These are phyloP conservation scores for Sarcophilus harrisii DNA, from an alignment of 2,797 vertebrate species.

Conservation along the genomic window DNA sequence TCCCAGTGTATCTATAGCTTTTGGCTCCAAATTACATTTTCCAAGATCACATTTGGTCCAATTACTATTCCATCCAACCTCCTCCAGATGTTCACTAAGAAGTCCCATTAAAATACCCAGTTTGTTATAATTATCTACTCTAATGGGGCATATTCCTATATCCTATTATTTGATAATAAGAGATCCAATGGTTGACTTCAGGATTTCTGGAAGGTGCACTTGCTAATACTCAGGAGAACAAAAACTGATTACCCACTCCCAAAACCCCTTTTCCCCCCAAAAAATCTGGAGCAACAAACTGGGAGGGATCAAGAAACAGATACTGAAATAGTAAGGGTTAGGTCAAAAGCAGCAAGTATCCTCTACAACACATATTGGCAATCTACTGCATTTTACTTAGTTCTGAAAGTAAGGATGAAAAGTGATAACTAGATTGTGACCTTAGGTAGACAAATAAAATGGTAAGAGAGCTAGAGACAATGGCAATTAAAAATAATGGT, in stretches of 20 bases:
- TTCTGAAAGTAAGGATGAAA: not conserved
- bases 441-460: not conserved
- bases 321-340: not conserved
- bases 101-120: not conserved
- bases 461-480: not conserved
- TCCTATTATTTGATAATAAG: not conserved
- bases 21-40: not conserved
- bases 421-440: not conserved
- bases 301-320: not conserved
- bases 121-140: not conserved
- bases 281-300: not conserved
- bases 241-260: not conserved
- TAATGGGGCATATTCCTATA: not conserved
- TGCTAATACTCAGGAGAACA: not conserved
- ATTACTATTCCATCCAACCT: not conserved
- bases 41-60: not conserved
- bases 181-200: not conserved
- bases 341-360: not conserved
- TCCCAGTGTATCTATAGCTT: not conserved
- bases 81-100: not conserved
- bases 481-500: not conserved
- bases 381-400: not conserved
- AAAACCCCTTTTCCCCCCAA: too few species aligned
- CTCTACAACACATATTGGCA: not conserved
- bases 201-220: not conserved